A percentile compares a stretch with the other conserved stretches of the same genome.
Conservation (phyloP, 2,888 invertebrate genomes). For the Rhorus exstirpatorius region DNA sequence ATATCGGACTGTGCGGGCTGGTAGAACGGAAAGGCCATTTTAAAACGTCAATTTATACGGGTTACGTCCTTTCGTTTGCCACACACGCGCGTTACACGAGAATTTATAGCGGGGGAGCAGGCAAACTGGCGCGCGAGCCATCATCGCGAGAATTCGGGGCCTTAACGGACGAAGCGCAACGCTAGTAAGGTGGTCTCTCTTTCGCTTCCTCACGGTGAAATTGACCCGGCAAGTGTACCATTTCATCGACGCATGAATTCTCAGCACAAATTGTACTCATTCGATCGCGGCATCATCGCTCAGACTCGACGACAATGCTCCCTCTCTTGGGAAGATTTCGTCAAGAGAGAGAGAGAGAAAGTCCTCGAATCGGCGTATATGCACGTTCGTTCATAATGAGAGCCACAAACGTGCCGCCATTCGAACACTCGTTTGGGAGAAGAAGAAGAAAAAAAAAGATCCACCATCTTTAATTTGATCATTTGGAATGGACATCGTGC, state of each 20-base stretch:
- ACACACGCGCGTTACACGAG: not conserved
- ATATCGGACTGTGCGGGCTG: not conserved
- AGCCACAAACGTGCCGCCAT: slow-evolving; percentile 69
- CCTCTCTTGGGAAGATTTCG: too few relatives aligned
- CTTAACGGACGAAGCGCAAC: slow-evolving; percentile 20
- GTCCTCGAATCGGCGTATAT: slow-evolving; percentile 52
- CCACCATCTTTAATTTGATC: slow-evolving; percentile 49
- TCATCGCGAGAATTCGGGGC: slow-evolving; percentile 20
- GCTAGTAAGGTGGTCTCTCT: slow-evolving; percentile 55
- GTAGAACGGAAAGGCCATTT: slow-evolving; percentile 9
- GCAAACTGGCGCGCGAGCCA: slow-evolving; percentile 6
- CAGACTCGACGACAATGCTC: not conserved
- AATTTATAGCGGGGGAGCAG: slow-evolving; percentile 6
- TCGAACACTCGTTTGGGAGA: slow-evolving; percentile 15
- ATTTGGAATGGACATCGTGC: slow-evolving; percentile 27
- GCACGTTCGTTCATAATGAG: slow-evolving; percentile 65
- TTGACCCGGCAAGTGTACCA: slow-evolving; percentile 7
- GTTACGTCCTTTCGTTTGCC: not conserved
- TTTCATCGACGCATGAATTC: not conserved
- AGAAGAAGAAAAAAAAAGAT: slow-evolving; percentile 26
- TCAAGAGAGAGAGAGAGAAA: not conserved
- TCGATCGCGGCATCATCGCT: slow-evolving; percentile 29
- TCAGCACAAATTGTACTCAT: slow-evolving; percentile 17
- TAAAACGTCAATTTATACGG: not conserved
- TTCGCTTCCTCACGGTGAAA: slow-evolving; percentile 23